Evolutionary conservation across 92 coral and sea anemone species (phyloP).

Genomic region (Porites evermanni): DNA sequence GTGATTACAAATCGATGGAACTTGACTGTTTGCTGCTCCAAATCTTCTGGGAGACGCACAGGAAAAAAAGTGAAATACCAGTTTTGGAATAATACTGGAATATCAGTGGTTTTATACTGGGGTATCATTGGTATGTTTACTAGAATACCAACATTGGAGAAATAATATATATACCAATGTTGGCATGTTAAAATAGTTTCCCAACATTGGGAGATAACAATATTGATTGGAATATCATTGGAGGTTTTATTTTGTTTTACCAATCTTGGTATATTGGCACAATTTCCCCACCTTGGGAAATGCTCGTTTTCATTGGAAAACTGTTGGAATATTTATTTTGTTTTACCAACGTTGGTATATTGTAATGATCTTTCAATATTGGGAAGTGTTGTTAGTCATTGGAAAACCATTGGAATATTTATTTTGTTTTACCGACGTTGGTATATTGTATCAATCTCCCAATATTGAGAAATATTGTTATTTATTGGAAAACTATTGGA

Average conservation of each 20-base stretch:
- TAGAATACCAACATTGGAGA: conserved; percentile 51
- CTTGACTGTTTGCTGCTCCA: too few species aligned
- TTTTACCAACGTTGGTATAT: conserved; percentile 30
- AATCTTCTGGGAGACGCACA: neutral
- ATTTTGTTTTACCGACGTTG: conserved; percentile 7
- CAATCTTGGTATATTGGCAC: conserved; percentile 34
- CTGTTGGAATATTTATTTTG: conserved; percentile 28
- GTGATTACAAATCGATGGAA: too few species aligned
- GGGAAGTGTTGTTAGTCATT: conserved; percentile 38
- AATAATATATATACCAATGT: conserved; percentile 55
- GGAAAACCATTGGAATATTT: conserved; percentile 38
- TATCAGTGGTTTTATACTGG: conserved; percentile 49
- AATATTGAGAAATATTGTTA: conserved; percentile 6
- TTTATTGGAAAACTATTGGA: conserved; percentile 34
- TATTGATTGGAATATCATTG: conserved; percentile 44
- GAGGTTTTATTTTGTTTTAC: conserved; percentile 37
- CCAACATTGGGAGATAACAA: conserved; percentile 46
- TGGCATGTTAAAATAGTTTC: conserved; percentile 47
- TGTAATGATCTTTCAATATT: conserved; percentile 31
- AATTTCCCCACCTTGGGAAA: conserved; percentile 38
- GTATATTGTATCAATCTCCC: conserved; percentile 21
- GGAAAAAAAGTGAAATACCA: conserved; percentile 59
- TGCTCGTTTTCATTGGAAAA: conserved; percentile 29
- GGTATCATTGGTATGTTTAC: conserved; percentile 39
- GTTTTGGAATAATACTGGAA: conserved; percentile 39